These are phyloP conservation scores for Micoletzkya japonica DNA, from an alignment of 2,888 invertebrate genomes.

Conservation along the genomic window DNA sequence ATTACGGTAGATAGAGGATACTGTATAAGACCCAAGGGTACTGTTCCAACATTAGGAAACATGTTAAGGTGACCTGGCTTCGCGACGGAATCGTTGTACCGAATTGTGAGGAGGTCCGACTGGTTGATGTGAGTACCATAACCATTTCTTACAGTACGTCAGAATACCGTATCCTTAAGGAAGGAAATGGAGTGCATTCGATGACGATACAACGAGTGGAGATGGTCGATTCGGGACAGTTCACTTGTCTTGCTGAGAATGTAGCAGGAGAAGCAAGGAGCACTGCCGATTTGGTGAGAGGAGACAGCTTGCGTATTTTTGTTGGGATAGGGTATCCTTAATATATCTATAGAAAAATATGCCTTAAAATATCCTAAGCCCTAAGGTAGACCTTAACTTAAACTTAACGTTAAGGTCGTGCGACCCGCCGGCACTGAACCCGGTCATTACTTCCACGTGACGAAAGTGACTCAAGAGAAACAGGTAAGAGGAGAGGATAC, in stretches of 20 bases:
- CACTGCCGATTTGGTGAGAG: conserved; percentile 18
- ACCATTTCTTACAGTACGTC: not conserved
- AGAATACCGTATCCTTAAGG: conserved; percentile 37
- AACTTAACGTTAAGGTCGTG: conserved; percentile 77
- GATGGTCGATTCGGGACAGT: conserved; percentile 95
- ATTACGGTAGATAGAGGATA: not conserved
- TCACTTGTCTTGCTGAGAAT: conserved; percentile 89
- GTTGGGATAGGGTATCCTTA: not conserved
- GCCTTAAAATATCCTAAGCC: not conserved
- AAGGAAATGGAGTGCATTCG: conserved; percentile 68
- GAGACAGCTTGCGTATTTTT: not conserved
- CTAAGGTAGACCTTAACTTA: conserved; percentile 63
- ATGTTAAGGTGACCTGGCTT: conserved; percentile 66
- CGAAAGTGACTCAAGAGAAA: conserved; percentile 61
- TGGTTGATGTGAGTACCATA: conserved; percentile 46
- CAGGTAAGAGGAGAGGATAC: conserved; percentile 35
- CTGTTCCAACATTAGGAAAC: not conserved
- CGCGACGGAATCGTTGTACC: conserved; percentile 76
- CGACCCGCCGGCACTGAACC: conserved; percentile 54
- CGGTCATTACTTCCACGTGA: conserved; percentile 62
- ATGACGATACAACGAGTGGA: conserved; percentile 85
- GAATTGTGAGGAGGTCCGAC: conserved; percentile 60
- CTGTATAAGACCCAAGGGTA: not conserved
- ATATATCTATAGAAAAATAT: not conserved
- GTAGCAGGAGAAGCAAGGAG: conserved; percentile 81